Base-by-base conservation (phyloP, 1,140 invertebrate species). In the Bombus sylvicola region DNA sequence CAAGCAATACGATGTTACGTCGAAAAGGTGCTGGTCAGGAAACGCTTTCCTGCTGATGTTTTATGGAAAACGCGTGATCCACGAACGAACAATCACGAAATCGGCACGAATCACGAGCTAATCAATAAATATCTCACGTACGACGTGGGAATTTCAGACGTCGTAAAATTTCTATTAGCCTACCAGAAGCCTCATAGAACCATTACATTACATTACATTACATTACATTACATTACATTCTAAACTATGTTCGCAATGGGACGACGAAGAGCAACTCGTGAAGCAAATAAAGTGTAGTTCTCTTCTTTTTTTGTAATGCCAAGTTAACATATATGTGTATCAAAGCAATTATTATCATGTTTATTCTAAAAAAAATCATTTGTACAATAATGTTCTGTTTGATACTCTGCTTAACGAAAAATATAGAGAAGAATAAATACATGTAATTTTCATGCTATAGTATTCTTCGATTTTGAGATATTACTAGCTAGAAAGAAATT, bases 21-120 rank as follows among this genome's bases (percentile, higher is more conserved):
- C 59, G 62, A 73, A 53, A 78, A 68, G 66, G 71, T 12, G n/a
- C 43, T 47, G 43, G 41, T 57, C 83, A 89, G 89, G 89, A 92
- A 92, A 83, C 77, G 59, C 89, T 92, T 92, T 92, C 89, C 74
- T 92, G 47, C 89, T 90, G 89, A 92, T 92, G 88, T 92, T 92
- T 92, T 92, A 92, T 92, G 87, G 91, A 92, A 92, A 92, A 85
- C 91, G 68, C 81, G 86, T 91, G 62, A 43, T 43, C 71, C 62
- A n/a, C 69, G 73, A 90, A 37, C 31, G 78, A 73, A 25, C 66
- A 71, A 43, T 69, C 72, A 89, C 66, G 81, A 89, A 87, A 72
- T 89, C 75, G 74, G 37, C 62, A 64, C 68, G 47, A 76, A 75
- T 74, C 39, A 53, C 22, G 66, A 74, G 47, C 62, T 22, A 83